phyloP scores from a whole-genome alignment of 2,888 invertebrate genomes.

The Poecilus cupreus region DNA sequence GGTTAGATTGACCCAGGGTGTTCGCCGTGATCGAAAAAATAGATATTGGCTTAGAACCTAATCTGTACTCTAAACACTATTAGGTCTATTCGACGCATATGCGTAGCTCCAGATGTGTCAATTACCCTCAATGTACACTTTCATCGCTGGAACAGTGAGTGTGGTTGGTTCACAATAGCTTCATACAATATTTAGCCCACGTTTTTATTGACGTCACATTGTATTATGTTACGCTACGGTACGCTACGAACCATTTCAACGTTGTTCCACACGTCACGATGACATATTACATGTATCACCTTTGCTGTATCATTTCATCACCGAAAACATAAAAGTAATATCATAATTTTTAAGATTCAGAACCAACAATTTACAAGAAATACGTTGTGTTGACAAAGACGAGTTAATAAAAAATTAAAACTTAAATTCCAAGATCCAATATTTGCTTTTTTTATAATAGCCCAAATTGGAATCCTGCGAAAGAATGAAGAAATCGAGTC shows the following conservation, averaged over 20 bases:
- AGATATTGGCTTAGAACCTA: not conserved
- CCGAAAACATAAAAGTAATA: too few species aligned
- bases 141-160: not conserved
- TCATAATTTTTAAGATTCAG: too few species aligned
- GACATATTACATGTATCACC: slow-evolving; percentile 11
- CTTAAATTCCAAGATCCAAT: not conserved
- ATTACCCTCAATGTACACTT: not conserved
- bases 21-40: too few species aligned
- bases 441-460: not conserved
- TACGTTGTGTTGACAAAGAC: not conserved
- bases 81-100: not conserved
- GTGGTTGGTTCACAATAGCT: not conserved
- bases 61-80: not conserved
- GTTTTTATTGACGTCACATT: slow-evolving; percentile 46
- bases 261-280: not conserved
- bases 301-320: not conserved
- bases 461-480: not conserved
- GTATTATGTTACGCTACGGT: slow-evolving; percentile 24
- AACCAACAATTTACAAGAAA: too few species aligned
- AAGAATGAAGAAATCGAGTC: not conserved
- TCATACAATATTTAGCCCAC: slow-evolving; percentile 50
- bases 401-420: not conserved
- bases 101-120: not conserved
- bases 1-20: too few species aligned
- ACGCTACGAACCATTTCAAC: not conserved